A percentile compares a stretch with the other conserved stretches of the same genome.
Evolutionary conservation across 2,113 vertebrate genomes (phyloP).

Genomic region (Colinus virginianus): DNA sequence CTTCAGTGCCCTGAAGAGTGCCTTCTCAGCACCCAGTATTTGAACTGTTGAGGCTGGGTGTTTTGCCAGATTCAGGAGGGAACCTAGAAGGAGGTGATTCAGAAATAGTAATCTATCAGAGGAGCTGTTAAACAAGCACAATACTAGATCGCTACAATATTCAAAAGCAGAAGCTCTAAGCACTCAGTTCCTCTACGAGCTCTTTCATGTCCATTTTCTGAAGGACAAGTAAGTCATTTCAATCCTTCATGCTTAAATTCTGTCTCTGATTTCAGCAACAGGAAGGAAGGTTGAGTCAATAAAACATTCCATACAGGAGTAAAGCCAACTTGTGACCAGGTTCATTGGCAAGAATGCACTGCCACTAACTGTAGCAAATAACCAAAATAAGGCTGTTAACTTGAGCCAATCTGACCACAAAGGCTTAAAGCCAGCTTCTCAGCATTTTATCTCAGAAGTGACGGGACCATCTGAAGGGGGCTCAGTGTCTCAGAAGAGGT

Average conservation of each 20-base stretch:
- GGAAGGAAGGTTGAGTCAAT: neutral
- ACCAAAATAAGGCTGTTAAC: neutral
- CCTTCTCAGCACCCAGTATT: constrained; percentile 96
- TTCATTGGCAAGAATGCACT: neutral
- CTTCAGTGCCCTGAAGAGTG: constrained; percentile 95
- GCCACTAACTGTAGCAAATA: neutral
- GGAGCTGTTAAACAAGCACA: neutral
- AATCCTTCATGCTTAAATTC: neutral
- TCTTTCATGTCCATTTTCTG: neutral
- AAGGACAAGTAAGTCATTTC: neutral
- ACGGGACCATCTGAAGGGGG: constrained; percentile 20
- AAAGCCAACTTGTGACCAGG: neutral
- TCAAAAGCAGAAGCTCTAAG: neutral
- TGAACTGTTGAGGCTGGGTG: constrained; percentile 98
- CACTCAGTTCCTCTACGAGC: neutral
- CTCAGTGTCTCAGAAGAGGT: constrained; percentile 94
- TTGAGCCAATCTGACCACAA: neutral
- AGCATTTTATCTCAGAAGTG: neutral
- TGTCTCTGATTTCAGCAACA: neutral
- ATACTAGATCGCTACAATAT: neutral
- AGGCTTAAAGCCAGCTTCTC: neutral
- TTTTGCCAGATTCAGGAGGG: constrained; percentile 96
- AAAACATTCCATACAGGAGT: neutral
- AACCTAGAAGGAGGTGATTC: constrained; percentile 79
- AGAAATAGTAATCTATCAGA: neutral